A percentile compares a stretch with the other conserved stretches of the same genome.
These are phyloP conservation scores for Pomacea maculata DNA, from an alignment of 1,140 invertebrate genomes.

Conservation along the genomic window DNA sequence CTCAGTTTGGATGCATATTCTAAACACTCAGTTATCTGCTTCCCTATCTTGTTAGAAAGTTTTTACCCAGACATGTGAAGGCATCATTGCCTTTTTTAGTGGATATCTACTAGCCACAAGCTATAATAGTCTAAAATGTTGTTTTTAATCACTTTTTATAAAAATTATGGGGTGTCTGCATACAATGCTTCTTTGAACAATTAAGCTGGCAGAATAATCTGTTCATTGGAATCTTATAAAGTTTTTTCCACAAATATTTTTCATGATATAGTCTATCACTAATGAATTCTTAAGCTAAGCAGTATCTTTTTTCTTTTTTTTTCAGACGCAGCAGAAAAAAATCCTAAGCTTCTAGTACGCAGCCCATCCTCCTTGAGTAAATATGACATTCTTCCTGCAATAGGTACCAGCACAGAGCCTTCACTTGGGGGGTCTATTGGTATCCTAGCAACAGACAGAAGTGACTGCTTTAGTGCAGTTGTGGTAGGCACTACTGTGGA, in stretches of 20 bases:
- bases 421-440: neutral
- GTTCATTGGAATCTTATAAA: neutral
- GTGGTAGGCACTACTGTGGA: slow-evolving; percentile 7
- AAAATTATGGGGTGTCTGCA: too few relatives aligned
- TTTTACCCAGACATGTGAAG: too few relatives aligned
- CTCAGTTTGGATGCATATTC: too few relatives aligned
- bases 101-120: too few relatives aligned
- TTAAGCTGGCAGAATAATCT: neutral
- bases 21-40: too few relatives aligned
- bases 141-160: too few relatives aligned
- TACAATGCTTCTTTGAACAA: neutral
- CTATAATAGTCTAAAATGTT: too few relatives aligned
- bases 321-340: neutral
- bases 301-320: neutral
- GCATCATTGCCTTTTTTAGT: too few relatives aligned
- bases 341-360: neutral
- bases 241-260: neutral
- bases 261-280: neutral
- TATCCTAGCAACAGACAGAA: neutral
- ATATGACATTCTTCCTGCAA: slow-evolving; percentile 9
- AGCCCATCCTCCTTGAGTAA: slow-evolving; percentile 12
- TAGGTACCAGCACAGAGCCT: neutral
- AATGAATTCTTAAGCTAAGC: neutral
- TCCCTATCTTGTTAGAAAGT: too few relatives aligned
- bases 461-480: slow-evolving; percentile 3